Percentiles rank a stretch among this genome's conserved stretches.
Evolutionary conservation across 2,797 vertebrate species (phyloP).

Genomic region (Amazonetta brasiliensis): DNA sequence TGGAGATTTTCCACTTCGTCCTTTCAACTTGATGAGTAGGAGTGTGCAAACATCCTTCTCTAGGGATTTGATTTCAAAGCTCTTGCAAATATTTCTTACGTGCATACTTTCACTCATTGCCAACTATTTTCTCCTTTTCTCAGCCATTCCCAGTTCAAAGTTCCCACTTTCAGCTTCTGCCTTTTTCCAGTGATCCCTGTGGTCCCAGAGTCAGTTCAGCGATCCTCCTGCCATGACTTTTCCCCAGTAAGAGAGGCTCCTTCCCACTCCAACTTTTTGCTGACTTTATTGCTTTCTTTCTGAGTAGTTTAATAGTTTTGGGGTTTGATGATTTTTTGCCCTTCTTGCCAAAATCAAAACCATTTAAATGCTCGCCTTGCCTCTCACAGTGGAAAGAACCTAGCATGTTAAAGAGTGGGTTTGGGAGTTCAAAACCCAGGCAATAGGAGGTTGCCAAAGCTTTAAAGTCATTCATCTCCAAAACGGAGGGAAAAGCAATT

Average conservation of each 20-base stretch:
- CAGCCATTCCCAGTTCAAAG: background rate
- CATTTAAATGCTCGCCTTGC: background rate
- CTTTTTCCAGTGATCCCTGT: background rate
- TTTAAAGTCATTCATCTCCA: constrained; percentile 42
- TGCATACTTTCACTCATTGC: background rate
- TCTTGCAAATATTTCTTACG: background rate
- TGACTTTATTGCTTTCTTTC: background rate
- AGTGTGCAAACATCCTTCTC: background rate
- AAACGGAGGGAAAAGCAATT: constrained; percentile 23
- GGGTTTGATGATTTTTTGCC: background rate
- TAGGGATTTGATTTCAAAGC: background rate
- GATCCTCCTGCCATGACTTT: background rate
- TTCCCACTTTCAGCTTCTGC: background rate
- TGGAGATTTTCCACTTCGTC: background rate
- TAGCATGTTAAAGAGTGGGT: background rate
- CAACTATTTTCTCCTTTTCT: background rate
- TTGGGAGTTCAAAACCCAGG: constrained; percentile 28
- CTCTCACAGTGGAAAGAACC: background rate
- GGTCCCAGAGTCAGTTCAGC: background rate
- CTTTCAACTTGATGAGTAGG: background rate
- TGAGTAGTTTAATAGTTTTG: background rate
- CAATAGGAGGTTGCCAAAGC: constrained; percentile 30
- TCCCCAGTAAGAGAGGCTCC: background rate
- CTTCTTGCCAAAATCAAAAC: constrained; percentile 28
- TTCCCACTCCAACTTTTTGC: background rate